Percentiles rank a stretch among this genome's conserved stretches.
phyloP scores from a whole-genome alignment of 2,797 vertebrate genomes.

The Pempheris klunzingeri region DNA sequence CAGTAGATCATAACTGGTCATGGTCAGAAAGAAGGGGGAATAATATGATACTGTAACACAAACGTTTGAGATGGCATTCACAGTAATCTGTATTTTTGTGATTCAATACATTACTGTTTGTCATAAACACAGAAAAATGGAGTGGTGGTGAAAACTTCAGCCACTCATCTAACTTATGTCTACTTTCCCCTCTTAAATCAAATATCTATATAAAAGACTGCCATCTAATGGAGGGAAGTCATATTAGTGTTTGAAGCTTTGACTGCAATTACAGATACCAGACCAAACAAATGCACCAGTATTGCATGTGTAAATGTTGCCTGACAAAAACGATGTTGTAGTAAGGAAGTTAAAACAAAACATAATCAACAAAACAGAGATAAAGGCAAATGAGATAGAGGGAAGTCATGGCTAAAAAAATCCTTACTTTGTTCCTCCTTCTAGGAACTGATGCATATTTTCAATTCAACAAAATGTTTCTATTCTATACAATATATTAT shows the following conservation, averaged over 20 bases:
- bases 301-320: neutral
- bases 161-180: neutral
- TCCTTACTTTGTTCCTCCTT: neutral
- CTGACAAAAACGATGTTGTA: neutral
- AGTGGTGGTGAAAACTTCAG: neutral
- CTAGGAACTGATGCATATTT: neutral
- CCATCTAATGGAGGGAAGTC: conserved; percentile 38
- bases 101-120: neutral
- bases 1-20: neutral
- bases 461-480: neutral
- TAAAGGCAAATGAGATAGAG: neutral
- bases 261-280: neutral
- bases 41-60: neutral
- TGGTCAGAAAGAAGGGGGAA: neutral
- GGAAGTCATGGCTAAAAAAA: neutral
- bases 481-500: neutral
- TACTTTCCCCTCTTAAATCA: neutral
- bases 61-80: neutral
- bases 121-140: neutral
- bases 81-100: neutral
- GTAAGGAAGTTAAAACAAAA: conserved; percentile 9
- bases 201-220: conserved; percentile 17
- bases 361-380: neutral
- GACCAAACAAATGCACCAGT: conserved; percentile 19
- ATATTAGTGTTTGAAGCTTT: neutral